These are phyloP conservation scores for Scrobipalpa atriplicella DNA, from an alignment of 2,888 invertebrate genomes.

Conservation along the genomic window DNA sequence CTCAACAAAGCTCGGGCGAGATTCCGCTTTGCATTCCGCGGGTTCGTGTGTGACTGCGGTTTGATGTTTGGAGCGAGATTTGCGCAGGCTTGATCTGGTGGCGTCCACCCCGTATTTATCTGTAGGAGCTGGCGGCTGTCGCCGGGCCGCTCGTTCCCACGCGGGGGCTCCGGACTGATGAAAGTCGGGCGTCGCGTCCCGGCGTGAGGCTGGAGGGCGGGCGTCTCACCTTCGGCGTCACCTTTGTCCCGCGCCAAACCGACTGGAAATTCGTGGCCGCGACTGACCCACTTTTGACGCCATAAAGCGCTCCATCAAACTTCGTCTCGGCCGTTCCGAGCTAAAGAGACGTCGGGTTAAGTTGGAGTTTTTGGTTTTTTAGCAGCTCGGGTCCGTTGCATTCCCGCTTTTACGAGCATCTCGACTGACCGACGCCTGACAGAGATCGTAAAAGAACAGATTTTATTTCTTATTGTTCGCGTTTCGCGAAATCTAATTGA, in stretches of 20 bases:
- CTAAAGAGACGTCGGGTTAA: conserved; percentile 50
- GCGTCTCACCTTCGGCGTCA: conserved; percentile 23
- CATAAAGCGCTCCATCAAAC: conserved; percentile 72
- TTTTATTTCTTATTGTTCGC: conserved; percentile 82
- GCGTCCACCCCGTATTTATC: conserved; percentile 11
- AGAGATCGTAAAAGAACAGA: conserved; percentile 76
- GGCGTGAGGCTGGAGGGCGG: conserved; percentile 3
- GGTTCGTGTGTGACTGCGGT: conserved; percentile 63
- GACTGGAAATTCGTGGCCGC: conserved; percentile 46
- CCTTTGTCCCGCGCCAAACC: conserved; percentile 39
- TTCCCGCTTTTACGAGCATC: conserved; percentile 74
- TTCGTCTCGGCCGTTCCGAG: conserved; percentile 60
- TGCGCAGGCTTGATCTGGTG: conserved; percentile 30
- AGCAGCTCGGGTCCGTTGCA: conserved; percentile 70
- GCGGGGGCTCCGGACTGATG: conserved; percentile 11
- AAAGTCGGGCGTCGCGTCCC: conserved; percentile 22
- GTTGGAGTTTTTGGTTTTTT: conserved; percentile 66
- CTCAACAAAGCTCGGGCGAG: conserved; percentile 74
- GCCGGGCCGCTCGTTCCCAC: conserved; percentile 13
- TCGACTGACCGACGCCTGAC: conserved; percentile 73
- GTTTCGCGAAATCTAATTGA: conserved; percentile 81
- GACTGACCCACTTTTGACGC: conserved; percentile 70
- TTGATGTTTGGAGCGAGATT: conserved; percentile 49
- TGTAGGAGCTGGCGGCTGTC: background rate
- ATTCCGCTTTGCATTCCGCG: conserved; percentile 79